Conservation (phyloP, 2,797 vertebrate species). For the Anguilla obscura region DNA sequence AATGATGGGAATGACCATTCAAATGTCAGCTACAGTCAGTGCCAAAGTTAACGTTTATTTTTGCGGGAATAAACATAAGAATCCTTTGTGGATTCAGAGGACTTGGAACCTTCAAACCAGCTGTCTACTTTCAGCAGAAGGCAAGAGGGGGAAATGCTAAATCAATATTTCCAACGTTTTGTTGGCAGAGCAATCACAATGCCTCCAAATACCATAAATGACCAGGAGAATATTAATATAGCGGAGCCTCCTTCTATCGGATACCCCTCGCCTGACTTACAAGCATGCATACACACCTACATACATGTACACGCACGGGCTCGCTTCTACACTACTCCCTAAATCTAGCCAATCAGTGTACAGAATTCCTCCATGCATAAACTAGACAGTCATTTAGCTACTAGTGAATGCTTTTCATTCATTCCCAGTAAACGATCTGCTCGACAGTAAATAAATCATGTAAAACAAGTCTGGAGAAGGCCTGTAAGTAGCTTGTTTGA, state of each 20-base stretch:
- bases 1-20: neutral
- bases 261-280: neutral
- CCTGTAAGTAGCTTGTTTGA: neutral
- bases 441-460: neutral
- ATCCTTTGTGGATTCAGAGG: conserved; percentile 18
- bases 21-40: neutral
- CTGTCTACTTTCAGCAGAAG: neutral
- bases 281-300: neutral
- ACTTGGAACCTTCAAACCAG: conserved; percentile 3
- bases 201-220: conserved; percentile 20
- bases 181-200: conserved; percentile 5
- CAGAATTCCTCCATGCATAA: neutral
- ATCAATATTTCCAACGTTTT: conserved; percentile 19
- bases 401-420: neutral
- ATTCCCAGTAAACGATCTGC: neutral
- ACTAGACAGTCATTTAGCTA: neutral
- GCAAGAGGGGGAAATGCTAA: conserved; percentile 30
- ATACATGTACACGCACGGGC: neutral
- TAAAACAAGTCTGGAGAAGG: neutral
- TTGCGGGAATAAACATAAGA: conserved; percentile 5
- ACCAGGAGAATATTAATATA: conserved; percentile 4
- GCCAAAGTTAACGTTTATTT: neutral
- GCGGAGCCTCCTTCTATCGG: neutral
- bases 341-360: neutral
- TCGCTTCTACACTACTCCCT: neutral